Base-by-base conservation (phyloP, 2,113 vertebrate species). In the Larimichthys polyactis region DNA sequence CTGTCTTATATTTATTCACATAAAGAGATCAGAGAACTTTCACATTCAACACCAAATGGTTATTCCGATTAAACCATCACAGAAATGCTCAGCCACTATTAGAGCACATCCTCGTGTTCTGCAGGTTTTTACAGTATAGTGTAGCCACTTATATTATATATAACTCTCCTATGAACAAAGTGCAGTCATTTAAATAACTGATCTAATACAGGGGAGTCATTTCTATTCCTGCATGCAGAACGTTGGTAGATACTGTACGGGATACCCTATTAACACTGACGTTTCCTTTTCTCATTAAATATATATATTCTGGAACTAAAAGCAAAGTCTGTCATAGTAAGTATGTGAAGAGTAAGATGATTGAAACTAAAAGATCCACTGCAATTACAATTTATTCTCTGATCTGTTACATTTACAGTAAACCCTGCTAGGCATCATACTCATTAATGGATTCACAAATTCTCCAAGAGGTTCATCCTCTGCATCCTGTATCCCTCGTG, bases 141-240 rank as follows among this genome's bases (percentile, higher is more conserved):
- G 8, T 20, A 19, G 46, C 55, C 60, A 69, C 14, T 9, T 51
- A 27, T 27, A 27, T 27, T 27, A 27, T 62, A 3, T 6, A 59
- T 40, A 81, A 62, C 73, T 79, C 67, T 71, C 27, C 48, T 55
- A n/a, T 71, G 71, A 84, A 85, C 77, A 75, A 82, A 86, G 79
- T 51, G 72, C 44, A 22, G 68, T 68, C 62, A 81, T 79, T 66
- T 88, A 71, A 89, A 92, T 93, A 89, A 93, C 87, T 87, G 77
- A 92, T 84, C 78, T 62, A 58, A 71, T 83, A 63, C 67, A 48
- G 63, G 75, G 70, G 81, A 71, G 75, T 72, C 32, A 48, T 58
- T 79, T 71, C 59, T 57, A 16, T 79, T 59, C 49, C 46, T 40
- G 20, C 46, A 62, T 36, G 40, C 32, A 81, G 75, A 7, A 81